These are phyloP conservation scores for Sylvia atricapilla DNA, from an alignment of 2,113 vertebrate species.

Conservation along the genomic window DNA sequence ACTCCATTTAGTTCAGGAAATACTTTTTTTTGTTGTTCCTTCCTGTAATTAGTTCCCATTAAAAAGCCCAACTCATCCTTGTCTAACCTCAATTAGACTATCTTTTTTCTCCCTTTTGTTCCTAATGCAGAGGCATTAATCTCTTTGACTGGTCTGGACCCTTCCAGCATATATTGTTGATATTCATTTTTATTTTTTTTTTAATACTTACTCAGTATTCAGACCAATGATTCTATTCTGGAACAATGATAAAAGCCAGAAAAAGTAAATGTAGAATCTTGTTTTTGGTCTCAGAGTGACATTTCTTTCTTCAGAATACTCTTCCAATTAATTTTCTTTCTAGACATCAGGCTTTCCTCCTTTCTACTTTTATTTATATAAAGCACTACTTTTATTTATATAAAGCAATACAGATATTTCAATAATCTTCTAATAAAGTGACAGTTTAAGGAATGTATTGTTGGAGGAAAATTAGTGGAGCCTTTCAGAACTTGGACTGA, in stretches of 20 bases:
- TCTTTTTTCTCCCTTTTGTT: neutral
- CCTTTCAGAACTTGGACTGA: neutral
- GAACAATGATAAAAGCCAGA: neutral
- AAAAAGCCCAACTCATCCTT: neutral
- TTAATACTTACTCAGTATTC: neutral
- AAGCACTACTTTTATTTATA: neutral
- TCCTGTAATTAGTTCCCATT: slow-evolving; percentile 2
- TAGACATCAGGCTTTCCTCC: neutral
- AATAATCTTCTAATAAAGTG: neutral
- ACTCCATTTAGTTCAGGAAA: neutral
- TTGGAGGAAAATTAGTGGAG: neutral
- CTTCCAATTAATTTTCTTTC: neutral
- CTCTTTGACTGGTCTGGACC: neutral
- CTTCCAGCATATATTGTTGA: neutral
- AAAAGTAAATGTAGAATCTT: neutral
- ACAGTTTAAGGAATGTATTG: neutral
- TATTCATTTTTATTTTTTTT: neutral
- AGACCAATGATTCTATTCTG: neutral
- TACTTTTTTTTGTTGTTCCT: neutral
- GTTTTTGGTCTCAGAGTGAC: neutral
- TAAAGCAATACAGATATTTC: neutral
- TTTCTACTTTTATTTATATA: neutral
- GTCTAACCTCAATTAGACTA: neutral
- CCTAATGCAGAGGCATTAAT: neutral
- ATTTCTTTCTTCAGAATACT: neutral